Evolutionary conservation across 2,888 invertebrate genomes (phyloP).

Genomic region (Cyrtodaria siliqua): DNA sequence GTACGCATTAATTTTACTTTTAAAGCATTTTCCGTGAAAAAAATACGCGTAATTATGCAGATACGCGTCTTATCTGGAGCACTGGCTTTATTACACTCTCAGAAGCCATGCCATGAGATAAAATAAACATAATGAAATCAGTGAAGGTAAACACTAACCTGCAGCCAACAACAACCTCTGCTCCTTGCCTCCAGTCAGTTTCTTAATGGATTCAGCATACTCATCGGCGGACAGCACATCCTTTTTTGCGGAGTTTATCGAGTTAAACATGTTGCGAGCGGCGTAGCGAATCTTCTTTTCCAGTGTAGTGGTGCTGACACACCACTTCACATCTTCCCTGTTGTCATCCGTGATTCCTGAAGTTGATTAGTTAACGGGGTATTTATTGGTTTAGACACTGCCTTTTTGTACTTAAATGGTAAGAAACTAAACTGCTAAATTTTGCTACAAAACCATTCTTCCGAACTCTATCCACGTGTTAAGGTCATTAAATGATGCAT

Average conservation of each 20-base stretch:
- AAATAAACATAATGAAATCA: no score
- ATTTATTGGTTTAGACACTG: neutral
- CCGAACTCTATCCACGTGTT: no score
- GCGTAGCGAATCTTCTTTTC: slow-evolving; percentile 96
- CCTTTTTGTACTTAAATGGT: neutral
- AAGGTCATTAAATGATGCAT: no score
- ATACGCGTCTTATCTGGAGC: no score
- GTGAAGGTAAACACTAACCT: no score
- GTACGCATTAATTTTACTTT: no score
- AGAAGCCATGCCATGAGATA: no score
- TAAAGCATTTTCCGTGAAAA: no score
- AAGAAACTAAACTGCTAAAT: neutral
- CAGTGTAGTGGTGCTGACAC: slow-evolving; percentile 93
- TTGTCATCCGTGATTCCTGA: slow-evolving; percentile 91
- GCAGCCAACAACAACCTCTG: slow-evolving; percentile 81
- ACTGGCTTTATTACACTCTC: no score
- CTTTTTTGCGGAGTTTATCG: slow-evolving; percentile 89
- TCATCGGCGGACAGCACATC: slow-evolving; percentile 88
- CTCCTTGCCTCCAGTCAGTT: slow-evolving; percentile 75
- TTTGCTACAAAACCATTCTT: no score
- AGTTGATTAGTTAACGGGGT: neutral
- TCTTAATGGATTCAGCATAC: slow-evolving; percentile 86
- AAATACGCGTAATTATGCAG: no score
- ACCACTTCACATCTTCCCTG: slow-evolving; percentile 91
- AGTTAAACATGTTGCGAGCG: slow-evolving; percentile 94